These are phyloP conservation scores for Amblyteles armatorius DNA, from an alignment of 2,888 invertebrate species.

Conservation along the genomic window DNA sequence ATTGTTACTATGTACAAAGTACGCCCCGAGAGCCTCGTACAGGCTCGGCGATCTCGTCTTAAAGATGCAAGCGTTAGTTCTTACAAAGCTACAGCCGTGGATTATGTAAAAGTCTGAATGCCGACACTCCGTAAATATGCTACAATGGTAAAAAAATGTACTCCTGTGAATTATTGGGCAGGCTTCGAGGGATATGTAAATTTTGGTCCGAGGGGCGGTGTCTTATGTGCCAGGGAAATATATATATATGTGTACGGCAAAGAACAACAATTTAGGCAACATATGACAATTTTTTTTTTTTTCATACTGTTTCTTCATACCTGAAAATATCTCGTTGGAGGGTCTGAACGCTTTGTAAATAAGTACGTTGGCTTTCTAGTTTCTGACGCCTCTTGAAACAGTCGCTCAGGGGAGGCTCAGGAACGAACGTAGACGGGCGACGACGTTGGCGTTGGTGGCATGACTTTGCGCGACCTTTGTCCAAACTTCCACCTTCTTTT, in stretches of 20 bases:
- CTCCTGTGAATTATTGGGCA: not conserved
- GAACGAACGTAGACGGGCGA: slow-evolving; percentile 69
- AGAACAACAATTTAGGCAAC: not conserved
- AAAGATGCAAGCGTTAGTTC: slow-evolving; percentile 87
- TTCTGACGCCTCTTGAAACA: slow-evolving; percentile 76
- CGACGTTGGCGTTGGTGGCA: slow-evolving; percentile 73
- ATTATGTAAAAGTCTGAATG: slow-evolving; percentile 88
- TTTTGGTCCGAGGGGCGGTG: not conserved
- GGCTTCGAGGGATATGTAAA: not conserved
- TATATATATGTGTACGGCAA: slow-evolving; percentile 3
- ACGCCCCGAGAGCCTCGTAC: slow-evolving; percentile 86
- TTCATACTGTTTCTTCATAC: slow-evolving; percentile 67
- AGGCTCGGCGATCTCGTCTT: slow-evolving; percentile 87
- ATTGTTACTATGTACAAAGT: slow-evolving; percentile 86
- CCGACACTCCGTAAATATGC: slow-evolving; percentile 88
- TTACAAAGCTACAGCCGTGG: slow-evolving; percentile 87
- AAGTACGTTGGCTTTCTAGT: slow-evolving; percentile 73
- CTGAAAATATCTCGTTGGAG: slow-evolving; percentile 79
- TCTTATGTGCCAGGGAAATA: slow-evolving; percentile 36
- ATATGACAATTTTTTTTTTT: not conserved
- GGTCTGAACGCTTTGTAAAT: slow-evolving; percentile 72
- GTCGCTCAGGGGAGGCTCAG: slow-evolving; percentile 72
- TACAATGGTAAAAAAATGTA: slow-evolving; percentile 80
- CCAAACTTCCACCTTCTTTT: slow-evolving; percentile 81
- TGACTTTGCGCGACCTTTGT: slow-evolving; percentile 76